phyloP scores from a whole-genome alignment of 2,888 invertebrate species.

The Oxycera nigricornis region DNA sequence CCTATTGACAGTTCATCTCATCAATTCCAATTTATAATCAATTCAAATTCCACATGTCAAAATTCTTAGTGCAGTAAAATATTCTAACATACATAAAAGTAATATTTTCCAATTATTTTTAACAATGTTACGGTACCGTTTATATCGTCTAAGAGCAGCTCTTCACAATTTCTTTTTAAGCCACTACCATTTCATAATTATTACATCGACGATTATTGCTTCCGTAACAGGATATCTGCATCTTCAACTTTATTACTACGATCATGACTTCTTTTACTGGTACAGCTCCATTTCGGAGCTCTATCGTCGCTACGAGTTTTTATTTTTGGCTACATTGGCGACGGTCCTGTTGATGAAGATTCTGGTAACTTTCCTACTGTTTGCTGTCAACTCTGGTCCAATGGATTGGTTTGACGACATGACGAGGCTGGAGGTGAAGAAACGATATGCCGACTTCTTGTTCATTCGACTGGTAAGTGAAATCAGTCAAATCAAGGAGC shows the following conservation, averaged over 20 bases:
- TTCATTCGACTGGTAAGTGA: slow-evolving; percentile 56
- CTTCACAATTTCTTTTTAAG: slow-evolving; percentile 51
- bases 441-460: slow-evolving; percentile 58
- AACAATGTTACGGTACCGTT: background rate
- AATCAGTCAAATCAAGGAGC: slow-evolving; percentile 55
- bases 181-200: slow-evolving; percentile 52
- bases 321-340: slow-evolving; percentile 50
- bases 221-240: slow-evolving; percentile 53
- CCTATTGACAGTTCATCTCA: too few species aligned
- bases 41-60: slow-evolving; percentile 1
- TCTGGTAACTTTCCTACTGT: slow-evolving; percentile 49
- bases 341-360: slow-evolving; percentile 51
- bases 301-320: slow-evolving; percentile 49
- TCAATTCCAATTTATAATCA: too few species aligned
- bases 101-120: background rate
- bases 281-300: slow-evolving; percentile 46
- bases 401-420: slow-evolving; percentile 50
- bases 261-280: slow-evolving; percentile 53
- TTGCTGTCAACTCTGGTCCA: slow-evolving; percentile 50
- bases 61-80: slow-evolving; percentile 22
- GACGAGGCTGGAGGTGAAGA: slow-evolving; percentile 55
- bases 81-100: background rate
- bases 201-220: slow-evolving; percentile 49
- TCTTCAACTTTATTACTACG: slow-evolving; percentile 51
- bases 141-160: background rate